phyloP scores from a whole-genome alignment of 2,113 vertebrate genomes.

The Chlorodrepanis virens region DNA sequence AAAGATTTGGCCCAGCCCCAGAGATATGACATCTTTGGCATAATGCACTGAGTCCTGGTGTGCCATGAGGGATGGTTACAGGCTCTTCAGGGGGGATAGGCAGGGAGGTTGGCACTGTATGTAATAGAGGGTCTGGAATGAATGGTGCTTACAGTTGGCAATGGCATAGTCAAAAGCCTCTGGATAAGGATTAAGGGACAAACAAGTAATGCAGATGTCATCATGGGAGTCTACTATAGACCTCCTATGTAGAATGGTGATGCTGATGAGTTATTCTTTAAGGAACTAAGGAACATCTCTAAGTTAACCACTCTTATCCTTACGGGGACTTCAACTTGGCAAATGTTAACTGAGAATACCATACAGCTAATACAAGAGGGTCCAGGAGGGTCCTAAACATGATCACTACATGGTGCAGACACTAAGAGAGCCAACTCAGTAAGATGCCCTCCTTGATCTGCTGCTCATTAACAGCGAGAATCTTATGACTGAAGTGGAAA shows the following conservation, averaged over 20 bases:
- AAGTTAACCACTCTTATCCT: neutral
- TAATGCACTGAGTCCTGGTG: neutral
- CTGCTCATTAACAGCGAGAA: neutral
- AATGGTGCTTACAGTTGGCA: neutral
- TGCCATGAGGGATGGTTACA: neutral
- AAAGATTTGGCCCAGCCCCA: neutral
- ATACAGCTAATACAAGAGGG: neutral
- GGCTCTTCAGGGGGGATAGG: neutral
- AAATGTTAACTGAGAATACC: neutral
- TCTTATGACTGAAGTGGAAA: neutral
- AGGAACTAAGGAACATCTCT: neutral
- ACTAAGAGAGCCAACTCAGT: neutral
- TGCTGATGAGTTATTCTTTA: neutral
- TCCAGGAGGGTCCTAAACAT: neutral
- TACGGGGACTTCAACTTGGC: fast-evolving
- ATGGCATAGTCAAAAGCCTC: neutral
- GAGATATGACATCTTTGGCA: neutral
- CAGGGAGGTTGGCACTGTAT: neutral
- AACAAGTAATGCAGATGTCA: neutral
- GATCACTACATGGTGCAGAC: neutral
- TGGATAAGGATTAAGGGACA: neutral
- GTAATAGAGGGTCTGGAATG: neutral
- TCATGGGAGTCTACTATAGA: neutral
- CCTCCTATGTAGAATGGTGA: neutral
- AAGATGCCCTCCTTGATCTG: neutral